Conservation (phyloP, 2,888 invertebrate species). For the Epinotia demarniana region DNA sequence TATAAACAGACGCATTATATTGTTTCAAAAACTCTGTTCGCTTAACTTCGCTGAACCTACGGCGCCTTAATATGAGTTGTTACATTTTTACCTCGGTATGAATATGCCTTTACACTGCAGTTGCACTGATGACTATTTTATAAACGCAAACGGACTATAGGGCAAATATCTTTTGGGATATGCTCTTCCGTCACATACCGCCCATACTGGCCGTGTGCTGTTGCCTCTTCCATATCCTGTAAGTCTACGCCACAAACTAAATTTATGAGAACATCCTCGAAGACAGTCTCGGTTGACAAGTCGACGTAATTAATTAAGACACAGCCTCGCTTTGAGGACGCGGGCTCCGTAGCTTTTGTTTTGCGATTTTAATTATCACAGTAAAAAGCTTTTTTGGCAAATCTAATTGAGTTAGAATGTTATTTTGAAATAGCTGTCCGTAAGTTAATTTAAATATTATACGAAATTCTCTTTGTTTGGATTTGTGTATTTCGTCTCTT, state of each 20-base stretch:
- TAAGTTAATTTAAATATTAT: background rate
- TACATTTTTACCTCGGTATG: no score
- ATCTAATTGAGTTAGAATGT: conserved; percentile 20
- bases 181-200: no score
- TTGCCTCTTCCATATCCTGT: conserved; percentile 42
- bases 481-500: background rate
- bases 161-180: background rate
- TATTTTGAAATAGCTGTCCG: conserved; percentile 13
- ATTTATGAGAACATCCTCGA: conserved; percentile 62
- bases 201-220: background rate
- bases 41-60: no score
- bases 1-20: no score
- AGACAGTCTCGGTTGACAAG: conserved; percentile 64
- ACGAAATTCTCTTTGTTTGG: background rate
- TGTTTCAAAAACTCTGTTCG: no score
- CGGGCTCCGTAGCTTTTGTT: conserved; percentile 38
- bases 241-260: conserved; percentile 55
- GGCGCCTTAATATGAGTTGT: no score
- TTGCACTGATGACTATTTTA: no score
- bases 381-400: conserved; percentile 35
- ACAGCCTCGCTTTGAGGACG: conserved; percentile 47
- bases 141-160: no score
- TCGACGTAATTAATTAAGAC: conserved; percentile 71
- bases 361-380: conserved; percentile 38
- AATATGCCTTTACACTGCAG: no score